Evolutionary conservation across 1,140 invertebrate genomes (phyloP).

Genomic region (Metopolophium dirhodum): DNA sequence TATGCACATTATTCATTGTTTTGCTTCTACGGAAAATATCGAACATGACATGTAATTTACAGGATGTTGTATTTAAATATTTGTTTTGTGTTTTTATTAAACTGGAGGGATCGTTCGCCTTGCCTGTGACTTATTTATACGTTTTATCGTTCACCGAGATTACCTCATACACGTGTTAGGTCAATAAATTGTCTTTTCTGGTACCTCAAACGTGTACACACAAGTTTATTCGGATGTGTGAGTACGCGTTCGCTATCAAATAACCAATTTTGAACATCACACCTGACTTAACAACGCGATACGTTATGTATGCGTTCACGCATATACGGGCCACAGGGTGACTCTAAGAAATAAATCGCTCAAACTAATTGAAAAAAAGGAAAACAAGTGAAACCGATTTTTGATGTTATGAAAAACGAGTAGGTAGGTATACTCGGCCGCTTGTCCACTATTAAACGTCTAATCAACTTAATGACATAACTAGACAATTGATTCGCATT

Average conservation of each 20-base stretch:
- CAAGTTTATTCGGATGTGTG: background rate
- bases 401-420: background rate
- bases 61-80: background rate
- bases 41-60: background rate
- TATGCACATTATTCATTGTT: background rate
- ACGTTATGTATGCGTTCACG: background rate
- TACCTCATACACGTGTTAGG: background rate
- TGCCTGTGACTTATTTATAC: background rate
- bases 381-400: background rate
- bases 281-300: background rate
- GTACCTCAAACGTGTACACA: background rate
- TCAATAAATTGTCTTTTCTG: slow-evolving; percentile 39
- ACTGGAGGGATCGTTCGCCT: background rate
- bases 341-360: background rate
- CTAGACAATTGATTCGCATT: background rate
- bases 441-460: background rate
- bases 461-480: background rate
- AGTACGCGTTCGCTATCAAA: background rate
- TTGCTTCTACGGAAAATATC: background rate
- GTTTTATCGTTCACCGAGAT: slow-evolving; percentile 13
- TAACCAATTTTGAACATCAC: background rate
- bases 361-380: background rate
- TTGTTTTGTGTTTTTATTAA: background rate
- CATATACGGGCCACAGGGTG: background rate
- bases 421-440: background rate